A percentile compares a stretch with the other conserved stretches of the same genome.
phyloP scores from a whole-genome alignment of 2,113 vertebrate species.

The Marmota flaviventris region DNA sequence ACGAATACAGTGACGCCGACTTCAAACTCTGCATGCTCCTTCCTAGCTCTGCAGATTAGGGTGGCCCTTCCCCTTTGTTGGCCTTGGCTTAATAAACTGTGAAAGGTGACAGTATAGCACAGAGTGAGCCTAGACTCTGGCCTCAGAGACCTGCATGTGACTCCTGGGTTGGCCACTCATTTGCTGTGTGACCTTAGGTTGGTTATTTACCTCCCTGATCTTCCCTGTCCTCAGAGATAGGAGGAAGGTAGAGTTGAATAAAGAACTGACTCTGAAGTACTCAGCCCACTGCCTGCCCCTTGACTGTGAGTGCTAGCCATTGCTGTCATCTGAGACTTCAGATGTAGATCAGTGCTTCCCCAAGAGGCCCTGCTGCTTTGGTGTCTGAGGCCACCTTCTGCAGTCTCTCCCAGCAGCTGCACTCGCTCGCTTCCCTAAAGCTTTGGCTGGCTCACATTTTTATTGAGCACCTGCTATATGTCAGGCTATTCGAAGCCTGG shows the following conservation, averaged over 20 bases:
- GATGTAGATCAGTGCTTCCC: background rate
- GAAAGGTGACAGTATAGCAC: background rate
- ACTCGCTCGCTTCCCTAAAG: background rate
- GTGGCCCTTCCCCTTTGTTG: background rate
- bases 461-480: background rate
- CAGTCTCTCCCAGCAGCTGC: background rate
- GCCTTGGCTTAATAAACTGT: background rate
- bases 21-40: background rate
- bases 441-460: background rate
- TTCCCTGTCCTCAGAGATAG: background rate
- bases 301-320: background rate
- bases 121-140: background rate
- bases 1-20: background rate
- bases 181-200: background rate
- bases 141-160: background rate
- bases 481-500: background rate
- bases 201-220: background rate
- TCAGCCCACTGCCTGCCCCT: background rate
- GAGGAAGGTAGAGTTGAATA: background rate
- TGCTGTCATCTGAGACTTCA: background rate
- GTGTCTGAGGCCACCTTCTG: background rate
- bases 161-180: background rate
- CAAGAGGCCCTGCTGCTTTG: background rate
- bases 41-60: background rate
- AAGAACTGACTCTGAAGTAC: background rate